Percentiles rank a stretch among this genome's conserved stretches.
phyloP scores from a whole-genome alignment of 2,113 vertebrate species.

The Dolichotis patagonum region DNA sequence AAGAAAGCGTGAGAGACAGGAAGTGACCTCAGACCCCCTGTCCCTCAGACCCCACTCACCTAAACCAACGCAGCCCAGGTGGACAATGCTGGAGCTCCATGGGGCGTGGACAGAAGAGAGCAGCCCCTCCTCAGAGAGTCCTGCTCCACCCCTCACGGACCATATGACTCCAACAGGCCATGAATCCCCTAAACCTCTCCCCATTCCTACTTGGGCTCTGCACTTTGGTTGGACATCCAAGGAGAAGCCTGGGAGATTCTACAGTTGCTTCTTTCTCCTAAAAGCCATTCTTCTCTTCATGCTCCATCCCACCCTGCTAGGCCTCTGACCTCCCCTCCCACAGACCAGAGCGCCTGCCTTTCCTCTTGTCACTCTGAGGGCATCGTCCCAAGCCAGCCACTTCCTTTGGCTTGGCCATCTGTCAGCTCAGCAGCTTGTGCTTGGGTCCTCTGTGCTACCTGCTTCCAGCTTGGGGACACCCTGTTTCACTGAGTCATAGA shows the following conservation, averaged over 20 bases:
- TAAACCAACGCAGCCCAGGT: neutral
- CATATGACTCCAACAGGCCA: neutral
- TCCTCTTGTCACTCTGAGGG: neutral
- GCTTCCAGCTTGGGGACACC: neutral
- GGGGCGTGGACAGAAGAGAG: neutral
- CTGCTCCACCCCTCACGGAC: neutral
- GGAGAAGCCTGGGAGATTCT: neutral
- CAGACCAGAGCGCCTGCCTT: neutral
- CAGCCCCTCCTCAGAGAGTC: neutral
- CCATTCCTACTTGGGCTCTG: neutral
- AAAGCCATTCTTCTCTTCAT: neutral
- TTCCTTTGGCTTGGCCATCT: neutral
- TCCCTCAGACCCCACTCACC: neutral
- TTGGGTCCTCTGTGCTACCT: neutral
- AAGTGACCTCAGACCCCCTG: neutral
- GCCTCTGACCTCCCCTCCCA: neutral
- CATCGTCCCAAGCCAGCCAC: accelerated
- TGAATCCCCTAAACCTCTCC: neutral
- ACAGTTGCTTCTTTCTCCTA: neutral
- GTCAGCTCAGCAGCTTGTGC: neutral
- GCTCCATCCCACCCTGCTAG: neutral
- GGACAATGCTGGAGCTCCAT: too few species aligned
- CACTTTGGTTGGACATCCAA: neutral
- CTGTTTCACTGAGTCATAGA: neutral
- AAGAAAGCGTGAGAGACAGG: neutral